Base-by-base conservation (phyloP, 1,140 invertebrate genomes). In the Wasmannia auropunctata region DNA sequence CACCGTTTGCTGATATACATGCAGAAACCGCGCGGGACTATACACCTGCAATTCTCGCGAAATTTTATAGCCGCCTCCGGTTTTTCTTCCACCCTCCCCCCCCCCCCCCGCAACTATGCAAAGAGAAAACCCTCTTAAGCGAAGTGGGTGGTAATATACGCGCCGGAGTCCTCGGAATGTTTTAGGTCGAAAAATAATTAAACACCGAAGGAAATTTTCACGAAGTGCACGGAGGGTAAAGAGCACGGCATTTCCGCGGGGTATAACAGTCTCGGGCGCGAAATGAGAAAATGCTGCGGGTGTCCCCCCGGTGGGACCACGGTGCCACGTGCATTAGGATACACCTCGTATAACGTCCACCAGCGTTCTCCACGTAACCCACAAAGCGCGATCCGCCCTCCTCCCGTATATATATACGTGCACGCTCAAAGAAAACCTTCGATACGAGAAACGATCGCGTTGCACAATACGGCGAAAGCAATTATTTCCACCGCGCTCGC, bases 401-500 rank as follows among this genome's bases (percentile, higher is more conserved):
- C n/a, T 46, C 19, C 31, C n/a, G n/a, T n/a, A n/a, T n/a, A n/a
- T n/a, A n/a, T 63, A 40, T n/a, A 37, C 40, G 14, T 65, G n/a
- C n/a, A 40, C 22, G 43, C 25, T 83, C 67, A 74, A 83, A 81
- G 79, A 83, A 83, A 83, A 58, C 67, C 54, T 46, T 74, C 79
- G 79, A 83, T 83, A 60, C 51, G 67, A 83, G 67, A 58, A 83
- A 70, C 81, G 75, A 88, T 85, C 81, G 83, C 83, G 54, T 89
- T 86, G 83, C 87, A 88, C 88, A 89, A 88, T 86, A 58, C 85
- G 43, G 60, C 87, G 51, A 89, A 81, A 88, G 83, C 87, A 86
- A 86, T 88, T 86, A 89, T 81, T 88, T 58, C 63, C 74, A 70
- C 46, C 40, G 58, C 51, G 56, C 22, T 49, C 54, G 7, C 25